Evolutionary conservation across 2,888 invertebrate genomes (phyloP).

Genomic region (Parochlus steinenii): DNA sequence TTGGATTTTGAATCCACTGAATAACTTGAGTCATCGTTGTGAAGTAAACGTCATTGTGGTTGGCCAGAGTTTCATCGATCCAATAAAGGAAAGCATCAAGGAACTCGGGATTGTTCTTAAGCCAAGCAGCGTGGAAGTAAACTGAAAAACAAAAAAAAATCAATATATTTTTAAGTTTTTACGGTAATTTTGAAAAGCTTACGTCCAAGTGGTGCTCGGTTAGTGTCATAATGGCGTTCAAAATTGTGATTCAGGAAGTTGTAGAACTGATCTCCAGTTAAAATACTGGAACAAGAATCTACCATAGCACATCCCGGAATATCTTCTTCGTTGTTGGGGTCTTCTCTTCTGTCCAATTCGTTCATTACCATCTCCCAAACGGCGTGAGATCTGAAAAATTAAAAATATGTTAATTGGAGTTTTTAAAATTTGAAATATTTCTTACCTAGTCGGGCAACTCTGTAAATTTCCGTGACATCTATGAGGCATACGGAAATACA

Average conservation of each 20-base stretch:
- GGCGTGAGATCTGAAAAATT: constrained; percentile 82
- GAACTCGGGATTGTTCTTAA: constrained; percentile 84
- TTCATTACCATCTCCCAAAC: constrained; percentile 97
- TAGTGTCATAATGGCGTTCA: constrained; percentile 79
- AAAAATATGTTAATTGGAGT: too few species aligned
- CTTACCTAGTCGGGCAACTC: constrained; percentile 77
- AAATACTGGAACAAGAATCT: constrained; percentile 87
- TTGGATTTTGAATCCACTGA: constrained; percentile 88
- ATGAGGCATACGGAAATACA: constrained; percentile 95
- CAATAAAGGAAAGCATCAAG: constrained; percentile 84
- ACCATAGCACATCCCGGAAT: constrained; percentile 88
- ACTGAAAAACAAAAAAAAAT: neutral
- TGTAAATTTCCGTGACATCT: constrained; percentile 85
- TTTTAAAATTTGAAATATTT: too few species aligned
- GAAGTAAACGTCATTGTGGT: constrained; percentile 83
- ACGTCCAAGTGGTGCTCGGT: constrained; percentile 73
- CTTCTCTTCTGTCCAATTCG: constrained; percentile 80
- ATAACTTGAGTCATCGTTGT: constrained; percentile 94
- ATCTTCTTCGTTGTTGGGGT: constrained; percentile 76
- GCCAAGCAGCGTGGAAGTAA: too few species aligned
- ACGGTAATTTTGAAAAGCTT: constrained; percentile 48
- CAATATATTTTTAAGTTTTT: neutral
- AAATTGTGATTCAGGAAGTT: constrained; percentile 89
- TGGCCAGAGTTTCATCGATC: constrained; percentile 74
- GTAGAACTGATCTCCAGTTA: constrained; percentile 85